Conservation (phyloP, 2,113 vertebrate genomes). For the Marmota flaviventris region DNA sequence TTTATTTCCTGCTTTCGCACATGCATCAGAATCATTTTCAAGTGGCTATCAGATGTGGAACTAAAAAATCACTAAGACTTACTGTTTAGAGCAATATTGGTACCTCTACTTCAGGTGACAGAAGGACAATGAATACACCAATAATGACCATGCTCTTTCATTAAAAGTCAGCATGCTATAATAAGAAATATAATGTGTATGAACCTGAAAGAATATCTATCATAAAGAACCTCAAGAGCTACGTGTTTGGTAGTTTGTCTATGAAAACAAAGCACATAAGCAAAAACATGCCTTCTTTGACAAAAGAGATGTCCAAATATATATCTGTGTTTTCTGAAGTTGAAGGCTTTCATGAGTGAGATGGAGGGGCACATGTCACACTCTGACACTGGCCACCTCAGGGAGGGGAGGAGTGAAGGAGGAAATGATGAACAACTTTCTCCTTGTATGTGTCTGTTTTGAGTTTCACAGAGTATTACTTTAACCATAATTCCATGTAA, state of each 20-base stretch:
- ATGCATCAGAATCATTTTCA: not conserved
- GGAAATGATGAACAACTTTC: not conserved
- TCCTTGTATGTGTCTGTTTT: not conserved
- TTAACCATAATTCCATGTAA: not conserved
- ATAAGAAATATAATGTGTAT: not conserved
- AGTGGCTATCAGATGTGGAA: not conserved
- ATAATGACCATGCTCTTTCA: not conserved
- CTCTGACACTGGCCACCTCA: too few species aligned
- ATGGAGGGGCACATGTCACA: rapidly evolving
- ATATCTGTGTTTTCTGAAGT: not conserved
- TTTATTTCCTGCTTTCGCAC: not conserved
- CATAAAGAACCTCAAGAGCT: not conserved
- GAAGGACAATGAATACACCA: not conserved
- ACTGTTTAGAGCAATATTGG: not conserved
- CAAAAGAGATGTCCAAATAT: not conserved
- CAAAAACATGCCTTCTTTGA: not conserved
- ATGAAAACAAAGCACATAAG: not conserved
- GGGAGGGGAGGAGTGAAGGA: not conserved
- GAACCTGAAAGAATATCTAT: not conserved
- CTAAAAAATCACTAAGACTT: not conserved
- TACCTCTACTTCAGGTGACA: not conserved
- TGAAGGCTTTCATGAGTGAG: not conserved
- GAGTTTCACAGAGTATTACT: not conserved
- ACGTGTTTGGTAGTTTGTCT: not conserved
- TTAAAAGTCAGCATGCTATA: not conserved